phyloP scores from a whole-genome alignment of 1,140 invertebrate species.

The Cataglyphis hispanica region DNA sequence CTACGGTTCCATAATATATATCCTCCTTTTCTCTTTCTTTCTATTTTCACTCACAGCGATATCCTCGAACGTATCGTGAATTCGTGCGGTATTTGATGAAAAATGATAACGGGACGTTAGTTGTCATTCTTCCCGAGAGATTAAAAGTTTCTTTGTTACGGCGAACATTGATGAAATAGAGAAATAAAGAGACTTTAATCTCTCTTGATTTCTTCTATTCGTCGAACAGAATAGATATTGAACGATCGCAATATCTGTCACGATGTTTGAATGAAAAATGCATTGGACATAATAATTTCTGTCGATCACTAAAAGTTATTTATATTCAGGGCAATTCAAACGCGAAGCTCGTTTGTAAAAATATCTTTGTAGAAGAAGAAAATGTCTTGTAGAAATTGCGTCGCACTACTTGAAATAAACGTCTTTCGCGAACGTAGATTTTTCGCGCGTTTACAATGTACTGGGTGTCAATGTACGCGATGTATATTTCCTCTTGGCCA shows the following conservation, averaged over 20 bases:
- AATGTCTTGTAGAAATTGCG: background rate
- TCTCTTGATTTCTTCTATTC: background rate
- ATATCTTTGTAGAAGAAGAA: background rate
- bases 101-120: constrained; percentile 31
- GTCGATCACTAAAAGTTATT: constrained; percentile 17
- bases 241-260: constrained; percentile 1
- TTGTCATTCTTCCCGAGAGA: constrained; percentile 36
- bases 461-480: background rate
- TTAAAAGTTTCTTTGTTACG: constrained; percentile 45
- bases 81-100: constrained; percentile 7
- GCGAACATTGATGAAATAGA: constrained; percentile 4
- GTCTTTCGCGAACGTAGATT: background rate
- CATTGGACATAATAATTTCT: background rate
- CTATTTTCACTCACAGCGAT: background rate
- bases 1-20: constrained; percentile 14
- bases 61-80: background rate
- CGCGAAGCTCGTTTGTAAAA: background rate
- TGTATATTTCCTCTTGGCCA: background rate
- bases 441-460: constrained; percentile 1
- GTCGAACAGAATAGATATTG: background rate
- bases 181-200: constrained; percentile 14
- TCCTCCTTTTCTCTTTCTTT: background rate
- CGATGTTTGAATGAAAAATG: background rate
- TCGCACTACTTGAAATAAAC: background rate
- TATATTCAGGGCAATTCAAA: constrained; percentile 19